These are phyloP conservation scores for Serripes groenlandicus DNA, from an alignment of 2,888 invertebrate genomes.

Conservation along the genomic window DNA sequence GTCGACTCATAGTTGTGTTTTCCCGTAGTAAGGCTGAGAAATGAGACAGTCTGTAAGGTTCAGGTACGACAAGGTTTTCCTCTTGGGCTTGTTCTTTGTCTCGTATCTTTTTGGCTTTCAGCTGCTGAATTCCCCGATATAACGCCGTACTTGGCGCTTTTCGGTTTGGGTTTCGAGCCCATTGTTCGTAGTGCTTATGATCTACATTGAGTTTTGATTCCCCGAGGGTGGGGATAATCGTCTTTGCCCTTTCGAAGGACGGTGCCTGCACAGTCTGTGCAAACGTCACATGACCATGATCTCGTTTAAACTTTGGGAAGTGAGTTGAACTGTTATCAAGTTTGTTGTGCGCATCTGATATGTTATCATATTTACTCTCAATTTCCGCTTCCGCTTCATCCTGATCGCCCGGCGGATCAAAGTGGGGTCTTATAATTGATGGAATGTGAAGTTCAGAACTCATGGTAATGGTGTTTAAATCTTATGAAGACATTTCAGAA, in stretches of 20 bases:
- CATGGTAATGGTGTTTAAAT: no score
- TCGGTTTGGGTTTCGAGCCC: constrained; percentile 61
- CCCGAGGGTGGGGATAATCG: constrained; percentile 16
- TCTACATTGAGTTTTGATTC: constrained; percentile 49
- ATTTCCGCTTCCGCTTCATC: background rate
- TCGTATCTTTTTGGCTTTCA: constrained; percentile 51
- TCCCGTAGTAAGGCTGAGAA: constrained; percentile 4
- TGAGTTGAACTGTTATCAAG: background rate
- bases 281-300: constrained; percentile 3
- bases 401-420: background rate
- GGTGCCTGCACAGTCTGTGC: background rate
- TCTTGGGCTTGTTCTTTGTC: constrained; percentile 23
- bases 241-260: constrained; percentile 19
- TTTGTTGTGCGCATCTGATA: background rate
- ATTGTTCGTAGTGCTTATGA: constrained; percentile 62
- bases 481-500: no score
- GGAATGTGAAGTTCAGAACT: constrained; percentile 12
- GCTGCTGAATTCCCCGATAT: constrained; percentile 58
- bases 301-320: constrained; percentile 3
- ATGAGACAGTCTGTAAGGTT: background rate
- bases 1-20: background rate
- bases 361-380: background rate
- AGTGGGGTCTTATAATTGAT: constrained; percentile 14
- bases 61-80: background rate
- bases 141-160: constrained; percentile 36